Percentiles rank a stretch among this genome's conserved stretches.
These are phyloP conservation scores for Callaeas wilsoni DNA, from an alignment of 2,113 vertebrate species.

Conservation along the genomic window DNA sequence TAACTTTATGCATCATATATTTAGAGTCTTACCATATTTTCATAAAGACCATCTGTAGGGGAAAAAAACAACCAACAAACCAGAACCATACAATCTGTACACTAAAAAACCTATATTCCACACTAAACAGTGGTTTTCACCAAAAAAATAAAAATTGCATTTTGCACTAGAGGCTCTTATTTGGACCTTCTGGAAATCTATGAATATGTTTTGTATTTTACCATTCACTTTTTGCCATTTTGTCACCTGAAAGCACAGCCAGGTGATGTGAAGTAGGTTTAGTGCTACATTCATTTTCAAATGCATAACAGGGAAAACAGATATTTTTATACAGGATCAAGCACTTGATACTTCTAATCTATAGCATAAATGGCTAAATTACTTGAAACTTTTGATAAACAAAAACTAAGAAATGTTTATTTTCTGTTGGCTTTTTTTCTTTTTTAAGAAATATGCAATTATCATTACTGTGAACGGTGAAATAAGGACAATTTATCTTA, in stretches of 20 bases:
- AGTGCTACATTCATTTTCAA: not conserved
- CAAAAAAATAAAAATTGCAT: not conserved
- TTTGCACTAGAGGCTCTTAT: not conserved
- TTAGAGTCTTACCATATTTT: not conserved
- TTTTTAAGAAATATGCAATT: not conserved
- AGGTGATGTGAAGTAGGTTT: not conserved
- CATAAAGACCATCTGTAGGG: not conserved
- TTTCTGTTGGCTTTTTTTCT: not conserved
- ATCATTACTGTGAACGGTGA: not conserved
- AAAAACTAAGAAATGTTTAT: not conserved
- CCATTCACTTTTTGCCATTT: not conserved
- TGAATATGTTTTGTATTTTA: not conserved
- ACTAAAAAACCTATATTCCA: not conserved
- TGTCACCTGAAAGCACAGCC: not conserved
- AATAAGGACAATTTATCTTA: not conserved
- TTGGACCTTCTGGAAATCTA: not conserved
- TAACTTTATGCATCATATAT: not conserved
- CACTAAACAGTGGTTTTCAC: not conserved
- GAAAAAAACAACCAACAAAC: not conserved
- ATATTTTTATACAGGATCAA: not conserved
- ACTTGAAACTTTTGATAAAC: not conserved
- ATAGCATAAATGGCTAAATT: not conserved
- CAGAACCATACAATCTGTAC: not conserved
- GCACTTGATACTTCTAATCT: not conserved
- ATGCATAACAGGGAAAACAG: fast-evolving